These are phyloP conservation scores for Anneissia japonica DNA, from an alignment of 35 echinoderm and acorn worm species.

Conservation along the genomic window DNA sequence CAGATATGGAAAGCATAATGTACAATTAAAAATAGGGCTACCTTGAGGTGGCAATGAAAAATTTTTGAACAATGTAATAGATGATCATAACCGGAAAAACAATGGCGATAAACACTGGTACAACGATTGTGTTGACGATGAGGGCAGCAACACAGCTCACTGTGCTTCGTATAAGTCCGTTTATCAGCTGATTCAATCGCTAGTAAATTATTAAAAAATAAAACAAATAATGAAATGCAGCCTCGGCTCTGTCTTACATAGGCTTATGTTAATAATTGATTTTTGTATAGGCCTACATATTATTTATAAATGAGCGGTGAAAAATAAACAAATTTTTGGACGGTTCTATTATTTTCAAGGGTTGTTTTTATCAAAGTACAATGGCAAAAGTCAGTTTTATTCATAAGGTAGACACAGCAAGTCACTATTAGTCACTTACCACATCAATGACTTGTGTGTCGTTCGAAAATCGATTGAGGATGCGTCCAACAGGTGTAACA, in stretches of 20 bases:
- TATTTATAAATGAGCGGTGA: no score
- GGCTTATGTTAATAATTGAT: no score
- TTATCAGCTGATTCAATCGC: slow-evolving; percentile 36
- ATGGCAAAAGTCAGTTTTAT: no score
- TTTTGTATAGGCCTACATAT: no score
- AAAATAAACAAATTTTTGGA: no score
- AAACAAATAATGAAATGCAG: no score
- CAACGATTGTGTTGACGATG: slow-evolving; percentile 47
- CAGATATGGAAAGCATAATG: no score
- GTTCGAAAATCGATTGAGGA: slow-evolving; percentile 53
- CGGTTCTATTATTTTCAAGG: no score
- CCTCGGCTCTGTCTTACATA: no score
- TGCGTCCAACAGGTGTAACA: slow-evolving; percentile 51
- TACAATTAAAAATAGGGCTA: background rate
- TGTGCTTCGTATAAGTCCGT: slow-evolving; percentile 22
- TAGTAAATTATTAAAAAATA: background rate
- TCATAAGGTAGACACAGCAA: no score
- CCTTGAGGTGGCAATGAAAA: slow-evolving; percentile 70
- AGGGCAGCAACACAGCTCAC: slow-evolving; percentile 16
- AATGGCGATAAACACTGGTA: slow-evolving; percentile 36
- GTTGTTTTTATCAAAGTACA: no score
- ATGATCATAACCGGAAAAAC: slow-evolving; percentile 27
- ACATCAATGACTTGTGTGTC: slow-evolving; percentile 52
- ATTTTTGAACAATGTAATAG: slow-evolving; percentile 49
- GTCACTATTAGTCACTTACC: slow-evolving; percentile 8